Percentiles rank a stretch among this genome's conserved stretches.
Evolutionary conservation across 2,888 invertebrate genomes (phyloP).

Genomic region (Torymus auratus): DNA sequence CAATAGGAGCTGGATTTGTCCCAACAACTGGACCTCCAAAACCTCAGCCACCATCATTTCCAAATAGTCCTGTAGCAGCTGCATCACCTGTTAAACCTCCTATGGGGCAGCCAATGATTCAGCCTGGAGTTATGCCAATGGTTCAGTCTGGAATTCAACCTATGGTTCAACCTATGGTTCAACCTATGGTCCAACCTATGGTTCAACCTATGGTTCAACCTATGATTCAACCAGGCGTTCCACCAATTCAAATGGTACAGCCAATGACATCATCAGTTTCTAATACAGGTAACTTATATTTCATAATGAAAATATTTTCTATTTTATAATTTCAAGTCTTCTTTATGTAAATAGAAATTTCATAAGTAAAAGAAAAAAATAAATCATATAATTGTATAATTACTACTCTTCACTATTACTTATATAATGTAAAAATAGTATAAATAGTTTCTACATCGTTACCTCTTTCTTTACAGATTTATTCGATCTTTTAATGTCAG

Average conservation of each 20-base stretch:
- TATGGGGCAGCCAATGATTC: no score
- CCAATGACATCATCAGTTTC: slow-evolving; percentile 63
- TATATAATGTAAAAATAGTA: slow-evolving; percentile 20
- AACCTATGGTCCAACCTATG: no score
- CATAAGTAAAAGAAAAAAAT: no score
- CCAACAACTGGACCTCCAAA: slow-evolving; percentile 74
- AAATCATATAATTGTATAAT: no score
- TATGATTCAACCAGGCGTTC: slow-evolving; percentile 59
- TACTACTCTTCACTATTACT: slow-evolving; percentile 12
- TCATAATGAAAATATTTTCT: neutral
- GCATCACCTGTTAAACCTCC: slow-evolving; percentile 64
- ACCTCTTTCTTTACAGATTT: slow-evolving; percentile 71
- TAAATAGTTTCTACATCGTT: slow-evolving; percentile 48
- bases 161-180: no score
- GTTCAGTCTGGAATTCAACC: neutral
- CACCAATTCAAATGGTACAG: slow-evolving; percentile 66
- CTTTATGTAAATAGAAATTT: no score
- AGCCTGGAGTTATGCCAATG: slow-evolving; percentile 56
- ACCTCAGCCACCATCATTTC: slow-evolving; percentile 77
- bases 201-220: slow-evolving; percentile 56
- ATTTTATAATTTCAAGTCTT: no score
- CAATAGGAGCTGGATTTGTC: slow-evolving; percentile 70
- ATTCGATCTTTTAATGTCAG: slow-evolving; percentile 71
- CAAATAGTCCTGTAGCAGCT: slow-evolving; percentile 72
- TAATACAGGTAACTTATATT: slow-evolving; percentile 66